These are phyloP conservation scores for Avahi laniger DNA, from an alignment of 2,797 vertebrate genomes.

Conservation along the genomic window DNA sequence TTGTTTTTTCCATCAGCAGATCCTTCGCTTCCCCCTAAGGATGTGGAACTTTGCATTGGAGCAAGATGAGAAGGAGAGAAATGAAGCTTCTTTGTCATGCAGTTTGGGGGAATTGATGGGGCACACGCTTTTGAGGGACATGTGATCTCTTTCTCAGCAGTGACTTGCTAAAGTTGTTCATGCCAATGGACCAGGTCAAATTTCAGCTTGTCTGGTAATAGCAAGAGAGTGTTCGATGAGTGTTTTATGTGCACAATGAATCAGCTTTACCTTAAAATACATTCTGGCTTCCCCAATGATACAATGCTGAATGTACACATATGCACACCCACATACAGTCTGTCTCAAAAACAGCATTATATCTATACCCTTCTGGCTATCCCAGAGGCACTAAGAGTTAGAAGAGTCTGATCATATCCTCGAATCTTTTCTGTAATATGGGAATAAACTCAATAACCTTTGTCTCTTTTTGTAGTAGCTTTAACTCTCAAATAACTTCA, in stretches of 20 bases:
- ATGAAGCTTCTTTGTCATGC: not conserved
- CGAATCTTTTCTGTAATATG: not conserved
- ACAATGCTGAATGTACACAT: not conserved
- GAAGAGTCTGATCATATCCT: not conserved
- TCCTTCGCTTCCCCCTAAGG: not conserved
- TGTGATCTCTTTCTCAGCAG: not conserved
- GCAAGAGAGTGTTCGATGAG: not conserved
- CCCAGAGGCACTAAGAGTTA: not conserved
- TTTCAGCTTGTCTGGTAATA: conserved; percentile 37
- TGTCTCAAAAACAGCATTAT: not conserved
- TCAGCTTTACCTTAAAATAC: conserved; percentile 11
- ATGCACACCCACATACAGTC: not conserved
- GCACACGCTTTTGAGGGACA: not conserved
- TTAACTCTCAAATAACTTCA: not conserved
- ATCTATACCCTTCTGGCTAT: not conserved
- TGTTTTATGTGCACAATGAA: not conserved
- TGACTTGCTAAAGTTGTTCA: not conserved
- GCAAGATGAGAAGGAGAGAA: not conserved
- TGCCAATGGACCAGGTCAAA: not conserved
- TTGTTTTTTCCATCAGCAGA: not conserved
- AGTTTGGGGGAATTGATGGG: not conserved
- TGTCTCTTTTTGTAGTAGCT: not conserved
- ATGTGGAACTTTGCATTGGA: not conserved
- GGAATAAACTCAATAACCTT: not conserved
- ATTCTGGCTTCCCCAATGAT: not conserved